Percentiles rank a stretch among this genome's conserved stretches.
phyloP scores from a whole-genome alignment of 1,140 invertebrate species.

The Trichonephila clavata region DNA sequence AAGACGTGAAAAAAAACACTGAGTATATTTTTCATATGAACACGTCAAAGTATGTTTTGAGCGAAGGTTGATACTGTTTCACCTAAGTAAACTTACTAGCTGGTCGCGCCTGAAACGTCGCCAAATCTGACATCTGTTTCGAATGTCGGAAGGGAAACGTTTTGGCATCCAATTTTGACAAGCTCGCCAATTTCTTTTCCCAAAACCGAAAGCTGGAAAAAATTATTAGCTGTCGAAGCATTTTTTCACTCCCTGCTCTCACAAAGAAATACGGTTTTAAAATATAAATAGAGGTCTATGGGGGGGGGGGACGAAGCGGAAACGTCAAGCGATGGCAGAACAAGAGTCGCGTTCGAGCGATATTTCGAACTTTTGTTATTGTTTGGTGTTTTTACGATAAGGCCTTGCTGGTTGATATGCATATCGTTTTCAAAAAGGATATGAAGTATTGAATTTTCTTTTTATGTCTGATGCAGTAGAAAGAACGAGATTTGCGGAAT shows the following conservation, averaged over 20 bases:
- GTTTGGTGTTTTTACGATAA: too few species aligned
- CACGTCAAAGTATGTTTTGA: not conserved
- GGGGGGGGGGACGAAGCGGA: not conserved
- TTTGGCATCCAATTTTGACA: slow-evolving; percentile 30
- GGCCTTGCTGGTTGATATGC: too few species aligned
- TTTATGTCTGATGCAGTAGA: too few species aligned
- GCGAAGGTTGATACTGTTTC: slow-evolving; percentile 2
- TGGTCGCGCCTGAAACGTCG: not conserved
- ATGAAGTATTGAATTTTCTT: too few species aligned
- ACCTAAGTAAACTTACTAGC: slow-evolving; percentile 21
- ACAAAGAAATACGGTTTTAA: not conserved
- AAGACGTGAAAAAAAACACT: not conserved
- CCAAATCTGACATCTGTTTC: slow-evolving; percentile 48
- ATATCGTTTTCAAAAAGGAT: too few species aligned
- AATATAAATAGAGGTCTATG: not conserved
- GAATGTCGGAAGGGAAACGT: not conserved
- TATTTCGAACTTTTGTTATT: too few species aligned
- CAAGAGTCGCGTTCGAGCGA: too few species aligned
- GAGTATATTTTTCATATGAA: not conserved
- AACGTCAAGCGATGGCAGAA: too few species aligned
- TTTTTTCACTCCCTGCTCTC: not conserved
- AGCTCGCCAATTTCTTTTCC: slow-evolving; percentile 26
- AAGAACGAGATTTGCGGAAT: too few species aligned
- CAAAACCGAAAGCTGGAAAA: not conserved
- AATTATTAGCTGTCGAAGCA: slow-evolving; percentile 29